Conservation (phyloP, 2,888 invertebrate species). For the Sycophila texana region DNA sequence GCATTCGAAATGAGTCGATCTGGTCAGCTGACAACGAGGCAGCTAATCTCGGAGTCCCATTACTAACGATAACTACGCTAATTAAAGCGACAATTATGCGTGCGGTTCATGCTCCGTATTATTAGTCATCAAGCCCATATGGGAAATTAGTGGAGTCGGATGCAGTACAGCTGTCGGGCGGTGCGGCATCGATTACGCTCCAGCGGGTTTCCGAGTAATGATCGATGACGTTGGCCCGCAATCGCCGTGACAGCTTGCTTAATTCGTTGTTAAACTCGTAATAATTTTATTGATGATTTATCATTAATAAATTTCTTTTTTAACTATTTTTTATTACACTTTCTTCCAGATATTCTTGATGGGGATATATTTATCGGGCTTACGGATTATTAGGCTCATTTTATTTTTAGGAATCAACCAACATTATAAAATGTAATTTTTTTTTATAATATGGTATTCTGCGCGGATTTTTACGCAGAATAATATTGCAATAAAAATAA, state of each 20-base stretch:
- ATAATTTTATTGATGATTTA: too few relatives aligned
- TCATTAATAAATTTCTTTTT: too few relatives aligned
- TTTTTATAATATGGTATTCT: too few relatives aligned
- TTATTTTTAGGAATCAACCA: too few relatives aligned
- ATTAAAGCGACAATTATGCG: constrained; percentile 36
- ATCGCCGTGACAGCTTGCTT: neutral
- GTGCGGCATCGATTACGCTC: constrained; percentile 23
- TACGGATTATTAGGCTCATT: too few relatives aligned
- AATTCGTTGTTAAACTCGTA: neutral
- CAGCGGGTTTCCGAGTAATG: constrained; percentile 1
- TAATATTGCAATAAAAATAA: neutral
- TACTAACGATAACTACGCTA: constrained; percentile 24
- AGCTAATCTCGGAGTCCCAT: constrained; percentile 11
- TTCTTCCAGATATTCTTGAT: too few relatives aligned
- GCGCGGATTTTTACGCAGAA: too few relatives aligned
- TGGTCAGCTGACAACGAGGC: neutral
- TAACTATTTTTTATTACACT: too few relatives aligned
- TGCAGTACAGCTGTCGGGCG: neutral
- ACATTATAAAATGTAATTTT: too few relatives aligned
- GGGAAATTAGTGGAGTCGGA: constrained; percentile 25
- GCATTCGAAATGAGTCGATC: neutral
- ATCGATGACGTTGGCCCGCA: constrained; percentile 12
- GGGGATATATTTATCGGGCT: too few relatives aligned
- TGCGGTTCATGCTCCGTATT: constrained; percentile 10
- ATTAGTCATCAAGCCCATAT: constrained; percentile 20